These are phyloP conservation scores for Xyrauchen texanus DNA, from an alignment of 2,113 vertebrate genomes.

Conservation along the genomic window DNA sequence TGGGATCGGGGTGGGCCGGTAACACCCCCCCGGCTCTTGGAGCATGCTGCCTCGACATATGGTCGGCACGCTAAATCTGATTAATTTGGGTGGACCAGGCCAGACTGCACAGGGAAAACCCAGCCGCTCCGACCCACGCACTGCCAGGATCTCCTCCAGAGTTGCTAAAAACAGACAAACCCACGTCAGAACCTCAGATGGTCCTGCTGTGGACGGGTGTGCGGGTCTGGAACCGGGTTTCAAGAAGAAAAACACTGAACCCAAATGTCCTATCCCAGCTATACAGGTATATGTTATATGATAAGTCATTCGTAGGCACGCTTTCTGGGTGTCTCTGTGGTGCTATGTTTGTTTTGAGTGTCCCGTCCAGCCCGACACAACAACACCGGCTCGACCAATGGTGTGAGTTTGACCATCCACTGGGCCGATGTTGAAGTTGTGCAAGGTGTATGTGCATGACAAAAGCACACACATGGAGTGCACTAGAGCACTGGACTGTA, in stretches of 20 bases:
- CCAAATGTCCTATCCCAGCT: too few species aligned
- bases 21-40: background rate
- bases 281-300: too few species aligned
- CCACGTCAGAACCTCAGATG: slow-evolving; percentile 69
- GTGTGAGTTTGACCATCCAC: too few species aligned
- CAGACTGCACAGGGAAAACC: slow-evolving; percentile 73
- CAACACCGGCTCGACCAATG: too few species aligned
- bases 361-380: too few species aligned
- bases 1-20: slow-evolving; percentile 12
- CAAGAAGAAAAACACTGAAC: slow-evolving; percentile 8
- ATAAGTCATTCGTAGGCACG: too few species aligned
- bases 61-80: slow-evolving; percentile 76
- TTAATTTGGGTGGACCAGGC: slow-evolving; percentile 74
- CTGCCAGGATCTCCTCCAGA: slow-evolving; percentile 65
- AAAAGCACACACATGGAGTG: too few species aligned
- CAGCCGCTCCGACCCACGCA: slow-evolving; percentile 59
- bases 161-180: slow-evolving; percentile 73
- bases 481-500: too few species aligned
- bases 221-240: slow-evolving; percentile 36
- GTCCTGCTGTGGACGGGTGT: slow-evolving; percentile 51
- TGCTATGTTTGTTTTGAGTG: too few species aligned
- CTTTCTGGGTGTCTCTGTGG: too few species aligned
- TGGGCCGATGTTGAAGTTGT: too few species aligned
- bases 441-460: too few species aligned
- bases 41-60: slow-evolving; percentile 77